Percentiles rank a stretch among this genome's conserved stretches.
phyloP scores from a whole-genome alignment of 30 jellyfish, hydroid and myxozoan genomes.

The Hydra vulgaris region DNA sequence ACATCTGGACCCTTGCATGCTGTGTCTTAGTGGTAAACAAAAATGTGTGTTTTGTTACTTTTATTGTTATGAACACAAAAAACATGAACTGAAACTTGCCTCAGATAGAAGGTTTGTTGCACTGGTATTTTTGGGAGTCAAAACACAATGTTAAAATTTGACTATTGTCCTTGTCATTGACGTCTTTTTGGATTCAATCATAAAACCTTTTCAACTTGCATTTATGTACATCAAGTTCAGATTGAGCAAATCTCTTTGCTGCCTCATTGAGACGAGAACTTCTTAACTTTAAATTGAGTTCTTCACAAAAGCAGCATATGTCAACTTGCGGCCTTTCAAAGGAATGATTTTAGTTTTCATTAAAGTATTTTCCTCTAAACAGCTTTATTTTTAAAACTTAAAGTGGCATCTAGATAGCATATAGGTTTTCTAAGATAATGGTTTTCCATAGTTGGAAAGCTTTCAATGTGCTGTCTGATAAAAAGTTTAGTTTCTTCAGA shows the following conservation, averaged over 20 bases:
- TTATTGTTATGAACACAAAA: neutral
- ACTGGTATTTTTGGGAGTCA: neutral
- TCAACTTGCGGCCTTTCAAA: neutral
- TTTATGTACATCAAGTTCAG: neutral
- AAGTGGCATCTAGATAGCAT: neutral
- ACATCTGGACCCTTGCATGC: neutral
- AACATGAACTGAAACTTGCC: neutral
- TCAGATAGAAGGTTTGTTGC: neutral
- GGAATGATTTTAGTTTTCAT: neutral
- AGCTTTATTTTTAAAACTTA: neutral
- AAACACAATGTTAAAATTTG: neutral
- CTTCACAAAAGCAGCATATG: neutral
- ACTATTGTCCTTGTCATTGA: neutral
- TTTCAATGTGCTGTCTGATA: neutral
- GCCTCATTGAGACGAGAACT: neutral
- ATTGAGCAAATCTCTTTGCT: neutral
- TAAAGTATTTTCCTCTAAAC: neutral
- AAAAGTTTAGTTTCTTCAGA: neutral
- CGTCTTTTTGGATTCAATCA: neutral
- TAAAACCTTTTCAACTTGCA: neutral
- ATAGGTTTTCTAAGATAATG: neutral
- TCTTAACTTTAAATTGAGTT: neutral
- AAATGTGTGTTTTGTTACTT: neutral
- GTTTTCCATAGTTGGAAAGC: neutral
- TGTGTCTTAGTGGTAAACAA: neutral